Percentiles rank a stretch among this genome's conserved stretches.
phyloP scores from a whole-genome alignment of 1,140 invertebrate genomes.

The Neuroterus valhalla region DNA sequence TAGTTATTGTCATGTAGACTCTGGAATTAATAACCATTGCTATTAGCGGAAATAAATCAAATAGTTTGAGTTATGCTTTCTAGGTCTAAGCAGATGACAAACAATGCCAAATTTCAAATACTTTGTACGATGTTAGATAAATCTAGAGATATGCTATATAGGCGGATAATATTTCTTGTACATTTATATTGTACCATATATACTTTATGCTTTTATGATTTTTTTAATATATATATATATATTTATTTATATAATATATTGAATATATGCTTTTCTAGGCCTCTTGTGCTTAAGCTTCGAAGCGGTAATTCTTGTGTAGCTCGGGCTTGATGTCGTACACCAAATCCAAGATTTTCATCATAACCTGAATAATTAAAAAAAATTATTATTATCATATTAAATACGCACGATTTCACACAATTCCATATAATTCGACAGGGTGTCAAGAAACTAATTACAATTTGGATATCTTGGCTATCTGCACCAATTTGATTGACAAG shows the following conservation, averaged over 20 bases:
- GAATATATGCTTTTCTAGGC: conserved; percentile 42
- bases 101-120: conserved; percentile 52
- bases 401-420: too few species aligned
- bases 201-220: conserved; percentile 57
- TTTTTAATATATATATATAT: conserved; percentile 35
- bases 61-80: conserved; percentile 60
- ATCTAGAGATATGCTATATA: conserved; percentile 56
- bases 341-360: conserved; percentile 86
- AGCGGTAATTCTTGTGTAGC: conserved; percentile 88
- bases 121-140: conserved; percentile 45
- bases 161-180: conserved; percentile 63
- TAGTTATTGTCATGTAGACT: conserved; percentile 63
- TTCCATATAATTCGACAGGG: too few species aligned
- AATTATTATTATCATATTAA: conserved; percentile 33
- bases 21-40: conserved; percentile 39
- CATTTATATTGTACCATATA: conserved; percentile 61
- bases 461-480: too few species aligned
- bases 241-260: conserved; percentile 38
- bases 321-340: conserved; percentile 94
- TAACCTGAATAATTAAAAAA: conserved; percentile 78
- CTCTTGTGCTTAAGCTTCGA: conserved; percentile 59
- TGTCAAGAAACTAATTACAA: too few species aligned
- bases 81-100: conserved; percentile 57
- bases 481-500: too few species aligned
- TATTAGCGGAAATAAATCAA: conserved; percentile 45